These are phyloP conservation scores for Charaxes varanes DNA, from an alignment of 1,140 invertebrate species.

Conservation along the genomic window DNA sequence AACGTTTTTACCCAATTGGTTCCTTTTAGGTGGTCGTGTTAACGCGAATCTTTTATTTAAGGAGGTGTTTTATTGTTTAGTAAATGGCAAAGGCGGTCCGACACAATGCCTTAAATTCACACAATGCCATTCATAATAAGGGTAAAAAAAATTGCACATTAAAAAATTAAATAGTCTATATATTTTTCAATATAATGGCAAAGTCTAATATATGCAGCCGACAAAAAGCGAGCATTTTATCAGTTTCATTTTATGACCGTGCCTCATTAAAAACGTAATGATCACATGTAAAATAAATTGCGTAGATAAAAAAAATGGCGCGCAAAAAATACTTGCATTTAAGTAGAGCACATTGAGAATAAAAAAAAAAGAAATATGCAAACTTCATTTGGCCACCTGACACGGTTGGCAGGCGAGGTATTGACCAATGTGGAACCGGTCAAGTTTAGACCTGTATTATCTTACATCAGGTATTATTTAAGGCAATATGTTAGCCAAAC, in stretches of 20 bases:
- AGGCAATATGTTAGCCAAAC: slow-evolving; percentile 31
- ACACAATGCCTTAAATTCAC: slow-evolving; percentile 17
- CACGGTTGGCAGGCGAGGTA: slow-evolving; percentile 29
- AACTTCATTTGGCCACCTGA: slow-evolving; percentile 36
- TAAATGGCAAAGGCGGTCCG: slow-evolving; percentile 28
- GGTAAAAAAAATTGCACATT: slow-evolving; percentile 8
- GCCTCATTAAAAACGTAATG: no score
- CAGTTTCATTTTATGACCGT: no score
- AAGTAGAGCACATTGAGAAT: slow-evolving; percentile 32
- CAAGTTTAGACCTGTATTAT: slow-evolving; percentile 37
- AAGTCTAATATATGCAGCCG: no score
- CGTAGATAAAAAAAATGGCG: slow-evolving; percentile 5
- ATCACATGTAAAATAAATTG: no score
- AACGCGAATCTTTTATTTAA: slow-evolving; percentile 35
- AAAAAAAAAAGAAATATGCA: slow-evolving; percentile 37
- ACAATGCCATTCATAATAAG: slow-evolving; percentile 8
- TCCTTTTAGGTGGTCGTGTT: slow-evolving; percentile 40
- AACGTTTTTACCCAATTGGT: slow-evolving; percentile 8
- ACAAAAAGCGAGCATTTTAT: no score
- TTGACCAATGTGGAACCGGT: slow-evolving; percentile 36
- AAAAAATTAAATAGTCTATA: slow-evolving; percentile 3
- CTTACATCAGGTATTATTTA: slow-evolving; percentile 35
- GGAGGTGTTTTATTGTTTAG: slow-evolving; percentile 28
- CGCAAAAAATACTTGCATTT: slow-evolving; percentile 7
- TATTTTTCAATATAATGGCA: no score